A percentile compares a stretch with the other conserved stretches of the same genome.
Evolutionary conservation across 2,113 vertebrate genomes (phyloP).

Genomic region (Tretioscincus oriximinensis): DNA sequence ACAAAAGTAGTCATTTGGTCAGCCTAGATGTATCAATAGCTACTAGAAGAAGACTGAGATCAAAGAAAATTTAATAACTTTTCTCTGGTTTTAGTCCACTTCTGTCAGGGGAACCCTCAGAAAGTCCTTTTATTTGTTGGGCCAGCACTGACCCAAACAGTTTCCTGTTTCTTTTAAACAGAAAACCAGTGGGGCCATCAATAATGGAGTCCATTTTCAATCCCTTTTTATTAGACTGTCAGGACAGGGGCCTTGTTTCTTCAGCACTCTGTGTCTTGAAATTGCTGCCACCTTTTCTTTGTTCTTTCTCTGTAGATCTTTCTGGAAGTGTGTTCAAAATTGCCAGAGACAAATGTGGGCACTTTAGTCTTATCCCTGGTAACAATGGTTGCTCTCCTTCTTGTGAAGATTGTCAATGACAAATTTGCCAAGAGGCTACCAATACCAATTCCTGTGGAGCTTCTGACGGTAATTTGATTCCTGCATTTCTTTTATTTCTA

Average conservation of each 20-base stretch:
- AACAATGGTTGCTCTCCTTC: constrained; percentile 76
- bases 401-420: constrained; percentile 83
- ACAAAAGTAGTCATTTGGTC: no score
- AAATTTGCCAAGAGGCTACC: constrained; percentile 75
- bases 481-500: not conserved
- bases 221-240: no score
- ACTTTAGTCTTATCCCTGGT: constrained; percentile 80
- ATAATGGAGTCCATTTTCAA: no score
- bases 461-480: constrained; percentile 77
- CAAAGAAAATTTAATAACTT: no score
- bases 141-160: no score
- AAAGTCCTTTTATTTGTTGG: no score
- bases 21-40: no score
- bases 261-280: not conserved
- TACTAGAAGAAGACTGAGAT: no score
- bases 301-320: constrained; percentile 70
- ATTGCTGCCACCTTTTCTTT: constrained; percentile 1
- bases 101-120: no score
- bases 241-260: not conserved
- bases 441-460: constrained; percentile 88
- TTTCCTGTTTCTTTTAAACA: no score
- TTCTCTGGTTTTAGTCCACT: no score
- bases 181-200: no score
- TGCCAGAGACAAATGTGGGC: constrained; percentile 75
- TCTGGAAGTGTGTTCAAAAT: constrained; percentile 76